These are phyloP conservation scores for Radopholus similis DNA, from an alignment of 1,140 invertebrate genomes.

Conservation along the genomic window DNA sequence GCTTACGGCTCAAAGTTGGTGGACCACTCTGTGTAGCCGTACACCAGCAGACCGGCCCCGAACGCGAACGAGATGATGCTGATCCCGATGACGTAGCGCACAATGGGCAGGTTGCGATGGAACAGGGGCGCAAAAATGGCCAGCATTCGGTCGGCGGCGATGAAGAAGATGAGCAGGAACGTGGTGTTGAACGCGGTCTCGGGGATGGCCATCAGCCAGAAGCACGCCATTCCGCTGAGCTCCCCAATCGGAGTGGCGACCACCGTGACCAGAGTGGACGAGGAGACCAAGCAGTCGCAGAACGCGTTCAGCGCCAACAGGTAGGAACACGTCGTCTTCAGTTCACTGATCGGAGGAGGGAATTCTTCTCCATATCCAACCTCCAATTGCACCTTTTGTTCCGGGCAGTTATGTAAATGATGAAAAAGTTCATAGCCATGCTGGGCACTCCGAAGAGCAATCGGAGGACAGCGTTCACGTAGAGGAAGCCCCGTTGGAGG, in stretches of 20 bases:
- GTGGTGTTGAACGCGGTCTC: background rate
- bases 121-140: background rate
- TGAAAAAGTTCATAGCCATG: no score
- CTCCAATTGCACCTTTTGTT: no score
- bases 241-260: background rate
- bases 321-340: background rate
- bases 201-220: background rate
- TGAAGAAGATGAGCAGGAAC: background rate
- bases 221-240: background rate
- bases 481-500: no score
- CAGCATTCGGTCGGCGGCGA: background rate
- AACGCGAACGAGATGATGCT: background rate
- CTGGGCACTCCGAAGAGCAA: no score
- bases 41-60: background rate
- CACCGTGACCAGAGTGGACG: no score
- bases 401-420: no score
- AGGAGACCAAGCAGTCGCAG: background rate
- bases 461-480: no score
- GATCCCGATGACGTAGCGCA: no score
- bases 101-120: no score
- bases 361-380: no score
- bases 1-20: no score
- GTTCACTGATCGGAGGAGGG: no score
- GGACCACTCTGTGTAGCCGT: background rate
- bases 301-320: background rate